Evolutionary conservation across 2,888 invertebrate genomes (phyloP).

Genomic region (Folsomia candida): DNA sequence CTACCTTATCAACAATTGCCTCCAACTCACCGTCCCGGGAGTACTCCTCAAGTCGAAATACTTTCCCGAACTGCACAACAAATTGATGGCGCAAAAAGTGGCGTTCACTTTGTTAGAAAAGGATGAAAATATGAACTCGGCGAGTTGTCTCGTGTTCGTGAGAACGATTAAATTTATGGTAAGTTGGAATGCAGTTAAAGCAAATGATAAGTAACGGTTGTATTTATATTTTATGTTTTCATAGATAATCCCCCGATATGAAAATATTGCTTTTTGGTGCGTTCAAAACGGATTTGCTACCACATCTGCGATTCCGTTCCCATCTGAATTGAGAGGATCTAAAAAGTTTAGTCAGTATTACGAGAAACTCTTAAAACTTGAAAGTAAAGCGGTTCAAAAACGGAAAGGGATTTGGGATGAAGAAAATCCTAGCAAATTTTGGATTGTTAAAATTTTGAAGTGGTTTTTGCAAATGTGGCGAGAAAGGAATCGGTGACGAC

Average conservation of each 20-base stretch:
- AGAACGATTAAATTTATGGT: slow-evolving; percentile 2
- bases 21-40: neutral
- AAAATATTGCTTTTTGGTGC: slow-evolving; percentile 12
- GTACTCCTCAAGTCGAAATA: neutral
- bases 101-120: neutral
- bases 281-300: slow-evolving; percentile 13
- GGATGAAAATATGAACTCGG: neutral
- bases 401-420: slow-evolving; percentile 6
- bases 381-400: slow-evolving; percentile 9
- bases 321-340: neutral
- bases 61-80: neutral
- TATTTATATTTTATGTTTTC: neutral
- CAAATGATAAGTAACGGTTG: neutral
- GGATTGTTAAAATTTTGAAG: neutral
- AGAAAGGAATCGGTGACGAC: neutral
- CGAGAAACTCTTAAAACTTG: neutral
- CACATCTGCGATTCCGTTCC: slow-evolving; percentile 8
- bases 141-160: neutral
- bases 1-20: neutral
- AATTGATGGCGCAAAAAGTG: neutral
- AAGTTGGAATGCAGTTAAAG: neutral
- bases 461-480: neutral
- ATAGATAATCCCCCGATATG: slow-evolving; percentile 9
- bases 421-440: neutral
- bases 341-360: slow-evolving; percentile 11